Evolutionary conservation across 2,888 invertebrate genomes (phyloP), one percentile per base, ranked within the genome.

Genomic region (Andrena minutula): DNA sequence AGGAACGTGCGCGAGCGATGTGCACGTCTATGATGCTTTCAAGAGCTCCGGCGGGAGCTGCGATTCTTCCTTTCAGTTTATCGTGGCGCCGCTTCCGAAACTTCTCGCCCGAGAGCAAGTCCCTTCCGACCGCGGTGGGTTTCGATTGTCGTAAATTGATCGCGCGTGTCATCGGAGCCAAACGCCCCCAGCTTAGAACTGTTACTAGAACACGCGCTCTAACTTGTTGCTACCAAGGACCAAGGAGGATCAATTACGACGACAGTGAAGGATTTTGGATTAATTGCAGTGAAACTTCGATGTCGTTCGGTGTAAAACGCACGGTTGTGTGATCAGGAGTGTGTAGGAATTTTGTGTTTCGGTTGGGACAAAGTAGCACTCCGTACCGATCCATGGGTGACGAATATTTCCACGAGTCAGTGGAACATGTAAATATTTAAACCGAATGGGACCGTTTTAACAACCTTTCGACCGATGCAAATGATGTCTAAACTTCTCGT

Each of bases 41-140:
- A 82, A 87, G 80, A 83, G 23, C 75, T 58, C 26, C 77, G 85
- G 85, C 87, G 83, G 87, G 82, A 82, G 84, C 76, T 58, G 70
- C 75, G 81, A 87, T 88, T 77, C 82, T 79, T 77, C 85, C 69
- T 77, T 85, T 79, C 86, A 88, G 88, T 88, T 83, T 76, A 79
- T 60, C 84, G 79, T 76, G 56, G 82, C 70, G 66, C 68, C 79
- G 80, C 88, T 65, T 68, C 63, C 84, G 88, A 78, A 86, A 74
- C 87, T 85, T 81, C 64, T 74, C 82, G 76, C 64, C 72, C 53
- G 64, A 26, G 69, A 47, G 53, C 53, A n/a, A 53, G 53, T 8
- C 20, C 53, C 53, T 2, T 20, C 20, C 2, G n/a, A 8, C 23
- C 20, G 56, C 20, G 26, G 12, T 26, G 10, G 6, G 20, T 51